A percentile compares a stretch with the other conserved stretches of the same genome.
phyloP scores from a whole-genome alignment of 1,140 invertebrate species.

The Drosophila grimshawi region DNA sequence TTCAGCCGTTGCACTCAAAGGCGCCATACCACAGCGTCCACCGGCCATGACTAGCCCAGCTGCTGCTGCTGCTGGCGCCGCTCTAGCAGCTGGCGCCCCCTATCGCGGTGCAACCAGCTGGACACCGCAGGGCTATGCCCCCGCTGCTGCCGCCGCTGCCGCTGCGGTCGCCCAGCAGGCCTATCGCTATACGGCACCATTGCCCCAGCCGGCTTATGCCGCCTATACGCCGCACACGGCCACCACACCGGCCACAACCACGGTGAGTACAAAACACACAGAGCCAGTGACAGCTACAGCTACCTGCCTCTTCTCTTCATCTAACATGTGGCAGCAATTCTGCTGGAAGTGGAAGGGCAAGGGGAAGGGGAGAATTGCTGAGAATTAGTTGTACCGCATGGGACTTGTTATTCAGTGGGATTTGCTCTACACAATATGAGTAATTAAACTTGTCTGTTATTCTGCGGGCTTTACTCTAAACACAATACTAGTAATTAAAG shows the following conservation, averaged over 20 bases:
- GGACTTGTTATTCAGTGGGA: neutral
- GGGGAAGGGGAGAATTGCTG: neutral
- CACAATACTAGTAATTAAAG: neutral
- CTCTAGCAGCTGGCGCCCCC: constrained; percentile 77
- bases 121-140: constrained; percentile 83
- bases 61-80: constrained; percentile 79
- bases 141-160: constrained; percentile 78
- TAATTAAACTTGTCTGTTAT: neutral
- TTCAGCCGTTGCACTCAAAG: constrained; percentile 80
- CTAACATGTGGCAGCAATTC: neutral
- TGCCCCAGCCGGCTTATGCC: constrained; percentile 83
- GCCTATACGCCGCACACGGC: constrained; percentile 83
- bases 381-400: neutral
- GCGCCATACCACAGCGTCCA: constrained; percentile 73
- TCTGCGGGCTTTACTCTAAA: neutral
- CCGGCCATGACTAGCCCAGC: constrained; percentile 84
- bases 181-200: constrained; percentile 82
- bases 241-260: constrained; percentile 80
- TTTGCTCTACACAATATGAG: neutral
- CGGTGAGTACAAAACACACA: constrained; percentile 66
- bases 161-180: constrained; percentile 82
- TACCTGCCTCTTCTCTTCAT: neutral
- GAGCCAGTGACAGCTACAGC: neutral
- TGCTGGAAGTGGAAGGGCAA: neutral
- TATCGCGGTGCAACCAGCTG: constrained; percentile 83